Evolutionary conservation across 2,113 vertebrate species (phyloP).

Genomic region (Cephalopterus ornatus): DNA sequence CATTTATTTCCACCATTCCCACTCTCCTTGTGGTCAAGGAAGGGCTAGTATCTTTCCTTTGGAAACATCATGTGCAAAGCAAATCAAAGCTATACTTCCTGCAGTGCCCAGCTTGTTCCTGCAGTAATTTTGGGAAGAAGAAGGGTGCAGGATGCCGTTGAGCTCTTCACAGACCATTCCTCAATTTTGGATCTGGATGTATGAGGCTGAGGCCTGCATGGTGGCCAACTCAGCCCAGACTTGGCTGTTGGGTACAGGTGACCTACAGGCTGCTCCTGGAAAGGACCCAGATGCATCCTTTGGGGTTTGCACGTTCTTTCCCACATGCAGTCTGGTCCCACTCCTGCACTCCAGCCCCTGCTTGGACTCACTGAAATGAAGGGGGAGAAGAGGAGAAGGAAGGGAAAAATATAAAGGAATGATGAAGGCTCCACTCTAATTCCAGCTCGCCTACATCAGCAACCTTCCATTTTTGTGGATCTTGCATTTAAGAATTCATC

Average conservation of each 20-base stretch:
- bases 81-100: not conserved
- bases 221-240: fast-evolving
- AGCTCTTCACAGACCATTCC: not conserved
- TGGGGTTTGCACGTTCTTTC: not conserved
- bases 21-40: not conserved
- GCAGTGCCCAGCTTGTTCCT: not conserved
- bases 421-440: not conserved
- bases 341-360: not conserved
- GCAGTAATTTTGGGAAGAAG: not conserved
- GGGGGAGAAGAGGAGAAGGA: not conserved
- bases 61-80: not conserved
- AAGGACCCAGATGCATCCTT: not conserved
- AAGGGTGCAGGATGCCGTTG: not conserved
- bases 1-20: not conserved
- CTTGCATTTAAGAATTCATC: not conserved
- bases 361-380: not conserved
- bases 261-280: not conserved
- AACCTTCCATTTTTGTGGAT: not conserved
- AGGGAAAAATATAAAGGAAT: not conserved
- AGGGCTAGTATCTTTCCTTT: not conserved
- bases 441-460: not conserved
- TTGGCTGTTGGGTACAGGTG: not conserved
- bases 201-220: not conserved
- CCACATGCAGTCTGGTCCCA: not conserved
- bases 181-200: not conserved